A percentile compares a stretch with the other conserved stretches of the same genome.
These are phyloP conservation scores for Hylaeus volcanicus DNA, from an alignment of 1,140 invertebrate genomes.

Conservation along the genomic window DNA sequence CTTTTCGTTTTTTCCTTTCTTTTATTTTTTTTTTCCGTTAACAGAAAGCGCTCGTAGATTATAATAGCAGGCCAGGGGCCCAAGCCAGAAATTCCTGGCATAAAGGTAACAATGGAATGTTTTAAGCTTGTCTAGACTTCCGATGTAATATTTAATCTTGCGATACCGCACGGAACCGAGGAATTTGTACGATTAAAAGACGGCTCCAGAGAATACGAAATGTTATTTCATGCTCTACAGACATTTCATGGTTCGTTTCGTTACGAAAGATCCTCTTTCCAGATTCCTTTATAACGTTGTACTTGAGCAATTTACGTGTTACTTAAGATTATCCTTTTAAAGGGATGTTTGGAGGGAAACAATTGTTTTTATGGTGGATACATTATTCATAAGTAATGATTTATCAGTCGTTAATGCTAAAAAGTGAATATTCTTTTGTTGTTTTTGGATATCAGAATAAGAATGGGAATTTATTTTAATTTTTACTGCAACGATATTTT, in stretches of 20 bases:
- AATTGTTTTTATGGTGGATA: not conserved
- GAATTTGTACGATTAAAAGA: not conserved
- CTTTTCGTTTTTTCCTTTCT: not conserved
- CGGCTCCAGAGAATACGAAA: not conserved
- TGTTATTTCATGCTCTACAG: not conserved
- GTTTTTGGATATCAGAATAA: no score
- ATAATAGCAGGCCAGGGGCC: constrained; percentile 1
- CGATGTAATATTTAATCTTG: constrained; percentile 4
- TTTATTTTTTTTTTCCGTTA: constrained; percentile 3
- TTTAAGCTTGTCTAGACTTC: not conserved
- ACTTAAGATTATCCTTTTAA: no score
- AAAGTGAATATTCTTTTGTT: no score
- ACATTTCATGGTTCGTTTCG: not conserved
- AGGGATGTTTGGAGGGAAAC: not conserved
- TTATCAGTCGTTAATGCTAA: no score
- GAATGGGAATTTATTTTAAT: no score
- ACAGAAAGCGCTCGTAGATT: constrained; percentile 15
- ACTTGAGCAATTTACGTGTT: no score
- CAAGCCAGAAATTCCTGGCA: not conserved
- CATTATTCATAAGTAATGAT: no score
- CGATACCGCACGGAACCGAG: not conserved
- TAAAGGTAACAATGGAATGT: constrained; percentile 17
- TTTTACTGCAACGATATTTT: no score
- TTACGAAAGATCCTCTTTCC: no score
- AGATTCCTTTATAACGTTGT: not conserved